phyloP scores from a whole-genome alignment of 2,113 vertebrate genomes.

The Brachypteracias leptosomus region DNA sequence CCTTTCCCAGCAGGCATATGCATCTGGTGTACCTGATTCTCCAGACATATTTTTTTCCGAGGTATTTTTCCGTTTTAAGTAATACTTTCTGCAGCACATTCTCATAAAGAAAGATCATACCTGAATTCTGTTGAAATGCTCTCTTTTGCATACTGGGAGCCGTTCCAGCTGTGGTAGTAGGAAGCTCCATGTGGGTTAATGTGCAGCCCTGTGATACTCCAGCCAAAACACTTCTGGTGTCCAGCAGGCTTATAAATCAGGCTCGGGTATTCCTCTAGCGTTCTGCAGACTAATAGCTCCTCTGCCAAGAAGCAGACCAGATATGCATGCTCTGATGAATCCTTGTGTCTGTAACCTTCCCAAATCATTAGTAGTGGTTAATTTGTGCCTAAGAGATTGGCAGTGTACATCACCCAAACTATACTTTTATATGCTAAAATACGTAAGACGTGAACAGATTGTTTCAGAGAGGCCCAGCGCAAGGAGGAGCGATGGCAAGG shows the following conservation, averaged over 20 bases:
- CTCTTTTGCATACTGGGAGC: neutral
- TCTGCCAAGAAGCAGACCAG: neutral
- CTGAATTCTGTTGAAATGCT: neutral
- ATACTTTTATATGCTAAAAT: neutral
- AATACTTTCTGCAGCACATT: neutral
- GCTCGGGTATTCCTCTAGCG: neutral
- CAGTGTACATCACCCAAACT: neutral
- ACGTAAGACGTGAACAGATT: fast-evolving
- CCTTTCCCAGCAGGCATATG: neutral
- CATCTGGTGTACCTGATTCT: neutral
- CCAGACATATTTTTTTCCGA: neutral
- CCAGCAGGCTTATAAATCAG: neutral
- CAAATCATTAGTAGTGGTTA: neutral
- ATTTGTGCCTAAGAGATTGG: neutral
- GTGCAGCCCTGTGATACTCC: neutral
- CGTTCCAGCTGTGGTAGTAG: neutral
- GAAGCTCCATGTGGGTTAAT: neutral
- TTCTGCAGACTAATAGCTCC: neutral
- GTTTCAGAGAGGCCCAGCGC: neutral
- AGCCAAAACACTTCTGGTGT: neutral
- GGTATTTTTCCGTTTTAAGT: neutral
- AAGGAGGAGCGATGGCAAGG: neutral
- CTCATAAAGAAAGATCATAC: neutral
- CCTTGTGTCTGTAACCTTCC: neutral
- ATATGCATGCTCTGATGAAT: neutral